Conservation (phyloP, 2,888 invertebrate species). For the Augochlorella aurata region DNA sequence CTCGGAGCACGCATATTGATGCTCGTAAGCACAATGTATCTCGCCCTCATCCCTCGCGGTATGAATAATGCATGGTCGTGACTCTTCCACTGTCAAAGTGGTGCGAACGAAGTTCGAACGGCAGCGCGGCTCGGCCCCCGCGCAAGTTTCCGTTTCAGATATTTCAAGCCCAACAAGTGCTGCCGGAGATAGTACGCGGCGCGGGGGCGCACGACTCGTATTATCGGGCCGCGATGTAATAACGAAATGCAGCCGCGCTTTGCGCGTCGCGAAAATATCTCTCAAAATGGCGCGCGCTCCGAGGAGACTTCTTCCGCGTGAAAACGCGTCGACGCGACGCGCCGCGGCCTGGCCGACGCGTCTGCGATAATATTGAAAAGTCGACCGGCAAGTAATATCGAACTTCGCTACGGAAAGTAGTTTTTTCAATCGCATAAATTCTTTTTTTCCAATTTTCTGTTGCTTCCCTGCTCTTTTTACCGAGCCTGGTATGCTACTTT, state of each 20-base stretch:
- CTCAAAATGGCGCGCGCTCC: not conserved
- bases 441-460: not conserved
- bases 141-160: slow-evolving; percentile 52
- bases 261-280: slow-evolving; percentile 7
- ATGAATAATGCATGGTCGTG: slow-evolving; percentile 71
- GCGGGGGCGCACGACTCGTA: not conserved
- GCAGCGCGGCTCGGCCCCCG: not conserved
- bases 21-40: slow-evolving; percentile 68
- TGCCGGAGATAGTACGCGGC: not conserved
- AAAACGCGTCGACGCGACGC: not conserved
- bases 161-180: slow-evolving; percentile 50
- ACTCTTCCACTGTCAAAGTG: slow-evolving; percentile 63
- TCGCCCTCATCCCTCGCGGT: slow-evolving; percentile 52
- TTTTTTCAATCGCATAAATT: not conserved
- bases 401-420: slow-evolving; percentile 1
- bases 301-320: slow-evolving; percentile 7
- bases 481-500: no score
- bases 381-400: not conserved
- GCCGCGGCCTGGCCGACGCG: not conserved
- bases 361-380: no score
- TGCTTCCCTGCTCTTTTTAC: not conserved
- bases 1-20: slow-evolving; percentile 70
- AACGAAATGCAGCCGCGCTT: slow-evolving; percentile 1
- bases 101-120: slow-evolving; percentile 66
- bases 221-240: slow-evolving; percentile 22